Conservation (phyloP, 2,113 vertebrate genomes). For the Salvelinus sp. region DNA sequence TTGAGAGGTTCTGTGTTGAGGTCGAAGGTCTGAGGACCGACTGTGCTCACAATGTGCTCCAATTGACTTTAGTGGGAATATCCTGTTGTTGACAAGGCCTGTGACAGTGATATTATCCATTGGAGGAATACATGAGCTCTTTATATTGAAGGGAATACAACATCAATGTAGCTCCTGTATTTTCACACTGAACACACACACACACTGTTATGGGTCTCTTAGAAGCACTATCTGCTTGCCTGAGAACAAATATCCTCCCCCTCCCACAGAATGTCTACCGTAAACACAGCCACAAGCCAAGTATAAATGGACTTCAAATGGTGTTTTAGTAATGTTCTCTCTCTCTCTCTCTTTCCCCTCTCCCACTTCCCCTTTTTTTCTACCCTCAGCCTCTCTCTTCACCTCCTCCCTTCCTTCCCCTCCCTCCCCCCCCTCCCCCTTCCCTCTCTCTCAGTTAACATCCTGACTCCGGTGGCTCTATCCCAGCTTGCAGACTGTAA, state of each 20-base stretch:
- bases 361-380: background rate
- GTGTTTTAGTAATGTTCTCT: background rate
- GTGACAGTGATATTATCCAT: too few relatives aligned
- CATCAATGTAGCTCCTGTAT: too few relatives aligned
- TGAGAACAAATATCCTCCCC: too few relatives aligned
- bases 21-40: background rate
- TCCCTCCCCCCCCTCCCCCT: background rate
- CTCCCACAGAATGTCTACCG: too few relatives aligned
- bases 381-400: background rate
- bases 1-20: too few relatives aligned
- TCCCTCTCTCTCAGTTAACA: conserved; percentile 75
- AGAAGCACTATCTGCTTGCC: too few relatives aligned
- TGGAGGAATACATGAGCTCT: too few relatives aligned
- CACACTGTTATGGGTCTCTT: too few relatives aligned
- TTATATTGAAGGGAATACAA: too few relatives aligned
- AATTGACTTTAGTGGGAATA: background rate
- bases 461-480: conserved; percentile 81
- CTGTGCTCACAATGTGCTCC: background rate
- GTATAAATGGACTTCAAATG: too few relatives aligned
- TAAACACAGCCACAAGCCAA: too few relatives aligned
- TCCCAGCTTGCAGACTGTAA: conserved; percentile 81
- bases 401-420: background rate
- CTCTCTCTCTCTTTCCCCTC: background rate
- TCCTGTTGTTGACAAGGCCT: conserved; percentile 2
- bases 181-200: too few relatives aligned